Base-by-base conservation (phyloP, 2,113 vertebrate species). In the Poecile atricapillus region DNA sequence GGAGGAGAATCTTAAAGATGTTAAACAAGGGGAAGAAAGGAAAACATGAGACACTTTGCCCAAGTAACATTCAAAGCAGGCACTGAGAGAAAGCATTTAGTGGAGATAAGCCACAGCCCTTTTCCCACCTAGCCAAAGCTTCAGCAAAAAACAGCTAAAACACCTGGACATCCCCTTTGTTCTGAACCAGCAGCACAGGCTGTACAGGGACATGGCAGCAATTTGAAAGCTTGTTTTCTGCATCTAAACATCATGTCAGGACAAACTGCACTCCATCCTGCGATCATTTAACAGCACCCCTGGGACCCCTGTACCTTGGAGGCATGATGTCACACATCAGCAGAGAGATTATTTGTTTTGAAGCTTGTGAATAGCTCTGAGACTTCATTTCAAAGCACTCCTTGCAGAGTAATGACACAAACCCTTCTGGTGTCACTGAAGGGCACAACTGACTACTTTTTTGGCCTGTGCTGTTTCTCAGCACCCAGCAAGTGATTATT, bases 291-390 rank as follows among this genome's bases (percentile, higher is more conserved):
- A 81, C 1, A 94, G 83, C 68, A 88, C 93, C 64, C 87, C 64
- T 74, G 95, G 90, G 92, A 93, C 28, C 56, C 30, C 68, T 37
- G 60, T 33, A 63, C 95, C 92, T 89, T 25, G 69, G 93, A 73
- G 94, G 76, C 85, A 89, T 35, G 85, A 92, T 78, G 85, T 49
- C 87, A 80, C 85, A 70, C 13, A 5, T 60, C 85, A 81, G 65
- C 79, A 87, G 75, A 78, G 82, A 94, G 73, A 70, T 94, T 90
- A 75, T 84, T 95, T 96, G 87, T 95, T 96, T 68, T 89, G 85
- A 86, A 87, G 69, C 71, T 81, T 52, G 64, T n/a, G 43, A 90
- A 83, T 56, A 93, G 87, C 94, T 87, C 85, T 28, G 71, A 96
- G 92, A 92, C 73, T 71, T 88, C 68, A 78, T 80, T 90, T 93